phyloP scores from a whole-genome alignment of 2,113 vertebrate genomes.

The Narcine bancroftii region DNA sequence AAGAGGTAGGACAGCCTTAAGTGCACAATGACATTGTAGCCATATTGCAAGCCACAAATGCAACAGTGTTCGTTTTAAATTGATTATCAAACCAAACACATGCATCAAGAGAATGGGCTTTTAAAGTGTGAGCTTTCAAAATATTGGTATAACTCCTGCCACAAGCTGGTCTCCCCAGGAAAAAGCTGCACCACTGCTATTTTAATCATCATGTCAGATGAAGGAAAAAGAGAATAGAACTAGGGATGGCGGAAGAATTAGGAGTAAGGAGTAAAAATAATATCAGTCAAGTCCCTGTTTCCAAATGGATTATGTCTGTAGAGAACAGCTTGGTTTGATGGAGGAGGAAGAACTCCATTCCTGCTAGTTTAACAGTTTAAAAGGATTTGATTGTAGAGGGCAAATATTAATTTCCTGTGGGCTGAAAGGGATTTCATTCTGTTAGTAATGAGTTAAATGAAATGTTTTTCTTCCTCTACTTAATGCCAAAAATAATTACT shows the following conservation, averaged over 20 bases:
- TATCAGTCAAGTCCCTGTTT: constrained; percentile 12
- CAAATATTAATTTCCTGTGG: constrained; percentile 65
- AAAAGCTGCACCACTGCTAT: background rate
- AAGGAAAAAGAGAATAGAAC: background rate
- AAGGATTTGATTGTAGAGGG: constrained; percentile 16
- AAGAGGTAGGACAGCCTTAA: constrained; percentile 28
- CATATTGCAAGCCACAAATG: constrained; percentile 65
- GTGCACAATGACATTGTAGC: constrained; percentile 48
- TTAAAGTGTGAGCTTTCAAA: background rate
- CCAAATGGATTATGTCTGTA: background rate
- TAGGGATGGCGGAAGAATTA: background rate
- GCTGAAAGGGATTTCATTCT: constrained; percentile 35
- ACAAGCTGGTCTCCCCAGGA: background rate
- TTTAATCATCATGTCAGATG: background rate
- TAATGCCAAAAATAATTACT: constrained; percentile 88
- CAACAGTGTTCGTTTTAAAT: constrained; percentile 62
- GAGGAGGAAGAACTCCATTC: background rate
- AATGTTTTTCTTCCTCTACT: constrained; percentile 72
- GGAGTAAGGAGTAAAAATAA: background rate
- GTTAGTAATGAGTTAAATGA: constrained; percentile 78
- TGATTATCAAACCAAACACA: constrained; percentile 52
- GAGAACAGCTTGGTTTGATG: background rate
- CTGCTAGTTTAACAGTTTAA: constrained; percentile 26
- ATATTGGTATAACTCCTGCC: constrained; percentile 12
- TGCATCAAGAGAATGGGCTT: background rate